These are phyloP conservation scores for Byasa hedistus DNA, from an alignment of 2,888 invertebrate genomes.

Conservation along the genomic window DNA sequence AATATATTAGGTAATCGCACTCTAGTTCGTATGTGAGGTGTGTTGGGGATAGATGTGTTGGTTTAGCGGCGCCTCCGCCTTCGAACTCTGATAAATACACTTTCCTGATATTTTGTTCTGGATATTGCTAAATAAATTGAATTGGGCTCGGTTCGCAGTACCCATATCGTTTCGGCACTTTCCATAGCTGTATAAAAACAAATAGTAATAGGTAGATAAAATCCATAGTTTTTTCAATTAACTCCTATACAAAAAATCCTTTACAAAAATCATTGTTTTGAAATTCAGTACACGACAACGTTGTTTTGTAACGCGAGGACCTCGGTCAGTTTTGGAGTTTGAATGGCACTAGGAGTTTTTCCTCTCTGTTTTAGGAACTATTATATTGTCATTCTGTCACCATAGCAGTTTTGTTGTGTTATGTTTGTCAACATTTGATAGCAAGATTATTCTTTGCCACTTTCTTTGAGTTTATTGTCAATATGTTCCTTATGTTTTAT, in stretches of 20 bases:
- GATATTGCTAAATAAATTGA: slow-evolving; percentile 69
- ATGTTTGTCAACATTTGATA: too few relatives aligned
- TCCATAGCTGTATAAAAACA: slow-evolving; percentile 39
- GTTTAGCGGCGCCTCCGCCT: slow-evolving; percentile 54
- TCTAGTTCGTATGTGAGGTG: slow-evolving; percentile 69
- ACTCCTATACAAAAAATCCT: not conserved
- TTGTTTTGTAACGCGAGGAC: too few relatives aligned
- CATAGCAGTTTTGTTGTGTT: too few relatives aligned
- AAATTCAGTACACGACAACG: too few relatives aligned
- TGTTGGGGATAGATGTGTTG: slow-evolving; percentile 64
- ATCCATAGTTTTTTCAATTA: not conserved
- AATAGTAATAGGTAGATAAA: not conserved
- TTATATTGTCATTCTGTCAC: too few relatives aligned
- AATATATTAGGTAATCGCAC: slow-evolving; percentile 73
- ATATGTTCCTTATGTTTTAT: too few relatives aligned
- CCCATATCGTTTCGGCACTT: slow-evolving; percentile 38
- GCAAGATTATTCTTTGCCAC: too few relatives aligned
- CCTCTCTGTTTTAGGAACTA: too few relatives aligned
- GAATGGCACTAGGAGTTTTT: too few relatives aligned
- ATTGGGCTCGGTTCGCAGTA: slow-evolving; percentile 44
- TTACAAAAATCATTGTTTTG: not conserved
- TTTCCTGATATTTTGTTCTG: slow-evolving; percentile 64
- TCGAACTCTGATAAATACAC: slow-evolving; percentile 67
- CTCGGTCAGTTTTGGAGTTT: too few relatives aligned
- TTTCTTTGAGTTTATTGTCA: too few relatives aligned